phyloP scores from a whole-genome alignment of 2,888 invertebrate genomes.

The Mellilla xanthometata region DNA sequence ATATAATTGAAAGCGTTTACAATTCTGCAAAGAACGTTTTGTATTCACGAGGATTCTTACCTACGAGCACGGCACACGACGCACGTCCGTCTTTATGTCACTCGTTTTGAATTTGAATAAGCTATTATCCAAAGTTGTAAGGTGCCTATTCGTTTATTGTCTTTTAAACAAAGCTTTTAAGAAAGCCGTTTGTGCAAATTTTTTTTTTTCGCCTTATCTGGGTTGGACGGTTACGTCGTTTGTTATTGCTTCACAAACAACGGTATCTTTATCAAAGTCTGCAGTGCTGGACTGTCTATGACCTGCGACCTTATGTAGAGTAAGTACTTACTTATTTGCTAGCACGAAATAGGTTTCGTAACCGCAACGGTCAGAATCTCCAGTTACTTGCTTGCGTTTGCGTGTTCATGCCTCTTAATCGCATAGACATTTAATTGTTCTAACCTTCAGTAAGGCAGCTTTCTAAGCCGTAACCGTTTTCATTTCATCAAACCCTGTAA shows the following conservation, averaged over 20 bases:
- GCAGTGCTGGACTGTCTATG: constrained; percentile 35
- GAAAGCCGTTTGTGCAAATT: constrained; percentile 21
- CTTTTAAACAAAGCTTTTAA: constrained; percentile 14
- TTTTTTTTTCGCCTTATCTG: constrained; percentile 18
- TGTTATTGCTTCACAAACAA: constrained; percentile 18
- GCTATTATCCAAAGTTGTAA: constrained; percentile 27
- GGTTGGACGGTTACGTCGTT: constrained; percentile 15
- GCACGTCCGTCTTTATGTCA: constrained; percentile 60
- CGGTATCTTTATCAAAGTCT: constrained; percentile 23
- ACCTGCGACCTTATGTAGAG: constrained; percentile 47
- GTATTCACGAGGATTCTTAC: constrained; percentile 54
- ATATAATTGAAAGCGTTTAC: constrained; percentile 43
- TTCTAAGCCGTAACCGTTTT: constrained; percentile 42
- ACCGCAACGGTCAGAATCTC: constrained; percentile 42
- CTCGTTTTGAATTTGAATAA: constrained; percentile 52
- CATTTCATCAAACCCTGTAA: constrained; percentile 9
- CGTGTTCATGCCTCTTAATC: constrained; percentile 48
- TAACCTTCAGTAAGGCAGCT: constrained; percentile 50
- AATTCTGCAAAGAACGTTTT: constrained; percentile 41
- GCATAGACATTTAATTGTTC: constrained; percentile 38
- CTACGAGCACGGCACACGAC: constrained; percentile 69
- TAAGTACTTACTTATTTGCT: constrained; percentile 31
- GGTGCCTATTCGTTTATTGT: constrained; percentile 10
- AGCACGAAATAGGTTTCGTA: constrained; percentile 53
- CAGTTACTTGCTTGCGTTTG: constrained; percentile 46